These are phyloP conservation scores for Reinhardtius hippoglossoides DNA, from an alignment of 2,113 vertebrate genomes.

Conservation along the genomic window DNA sequence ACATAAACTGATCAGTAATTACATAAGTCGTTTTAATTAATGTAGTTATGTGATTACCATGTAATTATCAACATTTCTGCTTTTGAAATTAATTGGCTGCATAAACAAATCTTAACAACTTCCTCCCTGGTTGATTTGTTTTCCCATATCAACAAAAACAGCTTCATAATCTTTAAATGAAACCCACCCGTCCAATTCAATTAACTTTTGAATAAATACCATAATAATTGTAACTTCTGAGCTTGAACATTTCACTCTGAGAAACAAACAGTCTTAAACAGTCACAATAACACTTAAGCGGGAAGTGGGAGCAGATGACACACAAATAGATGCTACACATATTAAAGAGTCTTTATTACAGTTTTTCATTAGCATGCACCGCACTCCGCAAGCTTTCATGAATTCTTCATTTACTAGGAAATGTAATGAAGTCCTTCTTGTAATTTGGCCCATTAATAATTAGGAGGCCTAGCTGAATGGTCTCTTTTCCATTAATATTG, in stretches of 20 bases:
- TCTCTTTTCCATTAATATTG: slow-evolving; percentile 79
- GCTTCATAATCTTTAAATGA: slow-evolving; percentile 10
- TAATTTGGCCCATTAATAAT: slow-evolving; percentile 82
- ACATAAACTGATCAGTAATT: neutral
- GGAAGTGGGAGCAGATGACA: slow-evolving; percentile 28
- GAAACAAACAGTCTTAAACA: slow-evolving; percentile 36
- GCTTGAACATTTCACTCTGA: slow-evolving; percentile 20
- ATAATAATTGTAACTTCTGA: slow-evolving; percentile 10
- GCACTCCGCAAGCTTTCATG: slow-evolving; percentile 63
- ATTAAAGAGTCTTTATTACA: slow-evolving; percentile 49
- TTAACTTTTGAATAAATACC: slow-evolving; percentile 15
- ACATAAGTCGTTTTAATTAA: neutral
- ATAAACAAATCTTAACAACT: neutral
- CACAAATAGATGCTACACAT: slow-evolving; percentile 35
- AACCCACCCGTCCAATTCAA: neutral
- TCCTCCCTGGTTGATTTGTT: neutral
- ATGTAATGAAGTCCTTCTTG: slow-evolving; percentile 76
- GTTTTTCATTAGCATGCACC: slow-evolving; percentile 64
- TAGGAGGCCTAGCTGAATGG: slow-evolving; percentile 67
- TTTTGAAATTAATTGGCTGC: neutral
- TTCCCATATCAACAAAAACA: slow-evolving; percentile 3
- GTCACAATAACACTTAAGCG: slow-evolving; percentile 16
- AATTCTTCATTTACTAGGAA: slow-evolving; percentile 74
- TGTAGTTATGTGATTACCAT: neutral
- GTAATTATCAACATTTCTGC: neutral